These are phyloP conservation scores for Lamellibrachia satsuma DNA, from an alignment of 2,888 invertebrate species.

Conservation along the genomic window DNA sequence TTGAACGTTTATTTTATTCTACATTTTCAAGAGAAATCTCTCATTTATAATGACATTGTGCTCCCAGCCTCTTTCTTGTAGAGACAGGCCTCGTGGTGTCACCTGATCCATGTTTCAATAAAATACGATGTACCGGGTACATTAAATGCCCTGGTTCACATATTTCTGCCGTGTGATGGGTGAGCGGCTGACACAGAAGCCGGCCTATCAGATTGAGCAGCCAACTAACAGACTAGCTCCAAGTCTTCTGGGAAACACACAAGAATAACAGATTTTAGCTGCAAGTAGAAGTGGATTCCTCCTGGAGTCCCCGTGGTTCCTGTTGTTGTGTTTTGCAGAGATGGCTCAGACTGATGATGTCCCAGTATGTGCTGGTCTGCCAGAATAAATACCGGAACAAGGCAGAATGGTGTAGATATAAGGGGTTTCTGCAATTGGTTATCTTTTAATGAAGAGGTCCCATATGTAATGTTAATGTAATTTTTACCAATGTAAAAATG, in stretches of 20 bases:
- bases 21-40: neutral
- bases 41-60: neutral
- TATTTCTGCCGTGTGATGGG: neutral
- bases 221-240: neutral
- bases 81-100: neutral
- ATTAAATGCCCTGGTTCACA: neutral
- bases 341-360: neutral
- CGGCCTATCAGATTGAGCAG: too few species aligned
- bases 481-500: too few species aligned
- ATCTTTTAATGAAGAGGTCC: too few species aligned
- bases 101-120: neutral
- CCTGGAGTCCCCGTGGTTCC: neutral
- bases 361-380: neutral
- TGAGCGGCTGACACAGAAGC: neutral
- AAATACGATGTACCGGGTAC: too few species aligned
- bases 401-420: neutral
- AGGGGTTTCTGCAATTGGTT: neutral
- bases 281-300: neutral
- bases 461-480: too few species aligned
- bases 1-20: neutral
- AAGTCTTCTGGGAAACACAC: neutral
- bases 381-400: neutral
- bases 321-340: neutral
- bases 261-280: neutral
- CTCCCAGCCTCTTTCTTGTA: neutral